phyloP scores from a whole-genome alignment of 2,888 invertebrate species.

The Aleiodes leptofemur region DNA sequence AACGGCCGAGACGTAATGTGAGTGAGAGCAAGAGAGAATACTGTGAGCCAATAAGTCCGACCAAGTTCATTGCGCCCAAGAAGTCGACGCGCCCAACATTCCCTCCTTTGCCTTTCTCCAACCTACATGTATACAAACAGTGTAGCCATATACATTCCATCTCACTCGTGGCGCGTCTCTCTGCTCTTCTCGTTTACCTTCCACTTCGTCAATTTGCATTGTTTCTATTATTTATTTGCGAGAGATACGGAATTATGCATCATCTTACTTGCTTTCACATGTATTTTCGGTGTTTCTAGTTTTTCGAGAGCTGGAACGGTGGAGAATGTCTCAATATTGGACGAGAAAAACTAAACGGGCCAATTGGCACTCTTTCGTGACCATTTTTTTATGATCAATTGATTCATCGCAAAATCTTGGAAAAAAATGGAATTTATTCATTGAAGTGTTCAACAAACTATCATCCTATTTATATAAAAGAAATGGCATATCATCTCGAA shows the following conservation, averaged over 20 bases:
- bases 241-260: background rate
- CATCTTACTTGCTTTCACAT: background rate
- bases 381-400: no score
- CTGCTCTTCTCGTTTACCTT: slow-evolving; percentile 7
- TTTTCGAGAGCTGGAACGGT: no score
- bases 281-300: no score
- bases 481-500: no score
- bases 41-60: slow-evolving; percentile 55
- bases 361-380: no score
- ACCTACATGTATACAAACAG: slow-evolving; percentile 22
- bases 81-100: slow-evolving; percentile 53
- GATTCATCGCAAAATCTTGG: no score
- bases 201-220: background rate
- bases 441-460: no score
- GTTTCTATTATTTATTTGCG: background rate
- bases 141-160: background rate
- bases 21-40: slow-evolving; percentile 31
- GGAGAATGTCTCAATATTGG: no score
- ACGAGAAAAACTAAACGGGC: no score
- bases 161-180: background rate
- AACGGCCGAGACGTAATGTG: background rate
- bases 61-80: slow-evolving; percentile 63
- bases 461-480: no score
- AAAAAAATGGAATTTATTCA: no score
- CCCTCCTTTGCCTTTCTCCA: slow-evolving; percentile 41